Base-by-base conservation (phyloP, 2,888 invertebrate species). In the Myathropa florea region DNA sequence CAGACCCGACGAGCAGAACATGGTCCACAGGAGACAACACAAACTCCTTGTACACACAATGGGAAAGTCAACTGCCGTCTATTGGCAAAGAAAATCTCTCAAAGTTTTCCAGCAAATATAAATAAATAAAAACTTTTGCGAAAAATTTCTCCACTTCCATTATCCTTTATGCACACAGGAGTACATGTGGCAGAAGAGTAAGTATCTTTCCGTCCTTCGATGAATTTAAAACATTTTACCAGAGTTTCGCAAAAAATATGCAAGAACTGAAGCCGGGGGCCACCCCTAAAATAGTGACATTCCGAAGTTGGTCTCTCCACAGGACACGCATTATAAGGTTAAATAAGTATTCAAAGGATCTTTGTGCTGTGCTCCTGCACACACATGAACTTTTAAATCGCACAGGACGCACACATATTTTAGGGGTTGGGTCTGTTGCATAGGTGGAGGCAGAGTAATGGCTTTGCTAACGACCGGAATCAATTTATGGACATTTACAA, bases 11-110 rank as follows among this genome's bases (percentile, higher is more conserved):
- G 39, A 39, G 12, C 33, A 26, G 55, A 33, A 77, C 26, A 53
- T 46, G n/a, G 33, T 28, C 26, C 65, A 72, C 18, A 21, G 21
- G 14, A 57, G 28, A 33, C 33, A 33, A 18, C n/a, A 36, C 71
- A 33, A 64, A 63, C 77, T 78, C 71, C 65, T 60, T 30, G 18
- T 57, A 24, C 30, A 46, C 53, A 72, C 78, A 70, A 79, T 71
- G 59, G 23, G 61, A 63, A 39, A 71, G 71, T 64, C 78, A 71
- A 71, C 71, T 71, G 68, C 33, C 61, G 61, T 77, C 76, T 77
- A 77, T 55, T 77, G 79, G 59, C 65, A 79, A 72, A 59, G 65
- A 60, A 64, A 72, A 72, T 72, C 65, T 65, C 46, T 53, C 28
- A 60, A 79, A 72, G 46, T 65, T 72, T 46, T 33, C 24, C 67